Percentiles rank a stretch among this genome's conserved stretches.
These are phyloP conservation scores for Drosophila subpulchrella DNA, from an alignment of 1,140 invertebrate genomes.

Conservation along the genomic window DNA sequence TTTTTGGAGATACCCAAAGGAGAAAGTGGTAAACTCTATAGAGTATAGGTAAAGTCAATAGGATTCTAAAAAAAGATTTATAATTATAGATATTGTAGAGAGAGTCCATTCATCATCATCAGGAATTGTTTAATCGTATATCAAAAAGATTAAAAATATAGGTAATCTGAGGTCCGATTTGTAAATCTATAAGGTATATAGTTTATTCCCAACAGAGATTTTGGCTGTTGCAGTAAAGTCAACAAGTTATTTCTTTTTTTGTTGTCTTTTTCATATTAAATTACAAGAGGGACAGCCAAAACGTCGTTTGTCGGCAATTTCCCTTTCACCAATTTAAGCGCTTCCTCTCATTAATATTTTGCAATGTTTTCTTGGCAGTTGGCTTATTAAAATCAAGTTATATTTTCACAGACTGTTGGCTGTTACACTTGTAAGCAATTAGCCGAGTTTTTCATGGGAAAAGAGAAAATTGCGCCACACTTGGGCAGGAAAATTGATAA, in stretches of 20 bases:
- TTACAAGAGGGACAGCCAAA: conserved; percentile 2
- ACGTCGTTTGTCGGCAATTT: conserved; percentile 21
- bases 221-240: not conserved
- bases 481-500: conserved; percentile 2
- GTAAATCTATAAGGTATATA: no score
- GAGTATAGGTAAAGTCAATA: not conserved
- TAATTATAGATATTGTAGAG: no score
- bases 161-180: no score
- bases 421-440: conserved; percentile 30
- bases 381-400: conserved; percentile 31
- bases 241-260: not conserved
- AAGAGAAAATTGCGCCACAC: not conserved
- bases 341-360: conserved; percentile 19
- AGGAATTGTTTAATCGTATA: no score
- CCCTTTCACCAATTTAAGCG: conserved; percentile 39
- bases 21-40: no score
- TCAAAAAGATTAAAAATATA: no score
- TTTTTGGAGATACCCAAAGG: no score
- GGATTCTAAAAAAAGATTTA: no score
- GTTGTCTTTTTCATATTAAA: not conserved
- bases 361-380: not conserved
- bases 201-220: no score
- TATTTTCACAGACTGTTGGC: conserved; percentile 28
- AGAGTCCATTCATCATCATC: no score
- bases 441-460: conserved; percentile 25